phyloP scores from a whole-genome alignment of 2,797 vertebrate genomes.

The Scolopax rusticola region DNA sequence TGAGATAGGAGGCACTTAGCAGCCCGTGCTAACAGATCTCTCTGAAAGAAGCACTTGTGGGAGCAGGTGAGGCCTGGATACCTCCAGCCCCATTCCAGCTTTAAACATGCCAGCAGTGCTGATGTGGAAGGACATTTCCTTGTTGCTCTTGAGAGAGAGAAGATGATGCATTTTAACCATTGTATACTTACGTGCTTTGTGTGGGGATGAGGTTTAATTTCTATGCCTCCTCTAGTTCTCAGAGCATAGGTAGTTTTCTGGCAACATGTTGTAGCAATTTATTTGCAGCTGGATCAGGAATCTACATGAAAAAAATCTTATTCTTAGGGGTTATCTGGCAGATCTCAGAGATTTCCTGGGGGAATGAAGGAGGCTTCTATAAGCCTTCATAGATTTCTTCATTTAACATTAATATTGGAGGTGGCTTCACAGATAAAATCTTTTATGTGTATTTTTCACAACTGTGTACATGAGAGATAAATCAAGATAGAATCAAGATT shows the following conservation, averaged over 20 bases:
- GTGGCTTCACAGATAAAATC: not conserved
- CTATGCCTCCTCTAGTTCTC: not conserved
- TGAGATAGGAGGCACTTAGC: not conserved
- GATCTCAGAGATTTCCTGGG: not conserved
- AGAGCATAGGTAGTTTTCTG: not conserved
- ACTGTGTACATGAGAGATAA: not conserved
- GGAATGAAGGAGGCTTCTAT: not conserved
- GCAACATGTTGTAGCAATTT: not conserved
- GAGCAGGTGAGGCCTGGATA: not conserved
- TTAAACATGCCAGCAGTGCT: not conserved
- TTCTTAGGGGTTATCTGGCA: not conserved
- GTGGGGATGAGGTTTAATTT: not conserved
- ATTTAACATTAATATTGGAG: not conserved
- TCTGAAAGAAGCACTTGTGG: not conserved
- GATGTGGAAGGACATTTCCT: not conserved
- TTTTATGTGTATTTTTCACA: not conserved
- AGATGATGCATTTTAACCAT: not conserved
- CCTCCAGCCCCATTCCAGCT: not conserved
- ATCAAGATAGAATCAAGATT: not conserved
- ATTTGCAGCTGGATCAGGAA: not conserved
- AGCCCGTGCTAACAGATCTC: not conserved
- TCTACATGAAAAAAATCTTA: not conserved
- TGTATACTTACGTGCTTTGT: rapidly evolving
- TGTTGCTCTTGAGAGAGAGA: not conserved
- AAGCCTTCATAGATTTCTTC: not conserved